Evolutionary conservation across 2,797 vertebrate species (phyloP), one percentile per base, ranked within the genome.

Genomic region (Eurystomus glaucurus): DNA sequence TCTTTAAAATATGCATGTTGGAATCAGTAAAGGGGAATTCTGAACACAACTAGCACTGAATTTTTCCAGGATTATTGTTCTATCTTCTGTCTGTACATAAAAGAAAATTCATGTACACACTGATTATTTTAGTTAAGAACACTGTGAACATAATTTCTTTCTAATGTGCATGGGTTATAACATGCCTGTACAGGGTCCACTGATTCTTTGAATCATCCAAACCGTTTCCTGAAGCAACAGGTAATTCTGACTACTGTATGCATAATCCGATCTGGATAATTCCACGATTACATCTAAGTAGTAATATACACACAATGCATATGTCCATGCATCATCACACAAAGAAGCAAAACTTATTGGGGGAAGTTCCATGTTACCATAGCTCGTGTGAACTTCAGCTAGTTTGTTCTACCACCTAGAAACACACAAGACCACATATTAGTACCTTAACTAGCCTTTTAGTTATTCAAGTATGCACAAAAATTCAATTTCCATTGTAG

Each of bases 171-270:
- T 6, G 9, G 2, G 9, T 65, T 71, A 43, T 33, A 75, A 35
- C 0, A 1, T 39, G 22, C 23, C 31, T 82, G 4, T 48, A 45
- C 1, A 52, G 12, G 11, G 8, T 26, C 4, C 33, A 46, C 3
- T 50, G 46, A 54, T 58, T 48, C 25, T 88, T 22, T 72, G 43
- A 72, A 69, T 69, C 35, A 50, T 41, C 15, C 28, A 33, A 80
- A 65, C 10, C n/a, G 3, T 33, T 76, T 57, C 45, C 31, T 85
- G 41, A 85, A 90, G 68, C 25, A 85, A 64, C 33, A 74, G 31
- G 3, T 26, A 37, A 74, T 22, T 74, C 37, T 70, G 14, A 80
- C n/a, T 80, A 25, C 18, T n/a, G 4, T 11, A 39, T 62, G 16
- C 8, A 46, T 51, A 58, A 72, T 80, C 22, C 29, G 46, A 16